These are phyloP conservation scores for Benthosema pterotum DNA, from an alignment of 2,797 vertebrate genomes.

Conservation along the genomic window DNA sequence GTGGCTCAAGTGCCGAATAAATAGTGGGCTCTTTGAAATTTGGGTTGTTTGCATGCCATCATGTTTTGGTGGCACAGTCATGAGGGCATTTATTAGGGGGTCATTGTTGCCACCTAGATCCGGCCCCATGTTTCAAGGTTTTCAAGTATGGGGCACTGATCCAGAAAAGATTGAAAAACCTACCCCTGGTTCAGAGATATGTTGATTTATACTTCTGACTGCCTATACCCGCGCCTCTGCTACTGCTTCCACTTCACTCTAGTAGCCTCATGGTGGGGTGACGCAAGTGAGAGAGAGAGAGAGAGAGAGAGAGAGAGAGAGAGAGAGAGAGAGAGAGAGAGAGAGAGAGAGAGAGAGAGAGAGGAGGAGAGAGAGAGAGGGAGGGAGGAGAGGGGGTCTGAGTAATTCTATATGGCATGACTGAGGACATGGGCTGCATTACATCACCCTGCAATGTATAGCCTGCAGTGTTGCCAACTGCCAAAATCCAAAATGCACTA, in stretches of 20 bases:
- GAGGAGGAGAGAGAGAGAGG: slow-evolving; percentile 11
- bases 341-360: slow-evolving; percentile 12
- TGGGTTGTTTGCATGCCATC: too few species aligned
- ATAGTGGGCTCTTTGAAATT: too few species aligned
- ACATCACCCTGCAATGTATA: slow-evolving; percentile 47
- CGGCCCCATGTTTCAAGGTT: too few species aligned
- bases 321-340: slow-evolving; percentile 9
- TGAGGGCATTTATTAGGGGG: too few species aligned
- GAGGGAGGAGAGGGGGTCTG: slow-evolving; percentile 1
- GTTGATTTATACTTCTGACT: slow-evolving; percentile 48
- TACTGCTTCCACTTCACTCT: slow-evolving; percentile 1
- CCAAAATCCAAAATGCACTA: too few species aligned
- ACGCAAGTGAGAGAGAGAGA: slow-evolving; percentile 18
- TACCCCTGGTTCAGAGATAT: slow-evolving; percentile 34
- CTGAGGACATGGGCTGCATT: slow-evolving; percentile 30
- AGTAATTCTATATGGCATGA: slow-evolving; percentile 45
- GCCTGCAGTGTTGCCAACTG: too few species aligned
- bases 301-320: slow-evolving; percentile 4
- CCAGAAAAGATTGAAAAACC: too few species aligned
- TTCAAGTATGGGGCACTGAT: too few species aligned
- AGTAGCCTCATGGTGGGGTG: slow-evolving; percentile 1
- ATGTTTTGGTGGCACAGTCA: too few species aligned
- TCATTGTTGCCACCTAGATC: too few species aligned
- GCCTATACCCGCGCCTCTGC: slow-evolving; percentile 1
- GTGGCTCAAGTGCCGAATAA: too few species aligned